Evolutionary conservation across 1,140 invertebrate genomes (phyloP).

Genomic region (Hylyphantes graminicola): DNA sequence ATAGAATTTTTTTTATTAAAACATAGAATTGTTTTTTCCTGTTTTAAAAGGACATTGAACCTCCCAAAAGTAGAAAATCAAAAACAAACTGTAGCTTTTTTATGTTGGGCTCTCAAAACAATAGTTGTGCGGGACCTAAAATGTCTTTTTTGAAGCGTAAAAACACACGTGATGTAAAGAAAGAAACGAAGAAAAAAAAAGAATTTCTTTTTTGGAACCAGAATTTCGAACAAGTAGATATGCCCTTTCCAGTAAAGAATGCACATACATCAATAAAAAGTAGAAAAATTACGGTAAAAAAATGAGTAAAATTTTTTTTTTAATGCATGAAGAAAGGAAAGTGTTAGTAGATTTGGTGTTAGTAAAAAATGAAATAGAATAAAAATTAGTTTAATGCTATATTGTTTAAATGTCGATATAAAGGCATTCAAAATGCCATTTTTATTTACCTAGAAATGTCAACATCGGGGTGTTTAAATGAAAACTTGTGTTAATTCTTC

Average conservation of each 20-base stretch:
- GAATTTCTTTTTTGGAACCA: neutral
- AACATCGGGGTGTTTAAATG: too few relatives aligned
- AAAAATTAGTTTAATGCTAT: too few relatives aligned
- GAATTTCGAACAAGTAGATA: constrained; percentile 23
- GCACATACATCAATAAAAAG: neutral
- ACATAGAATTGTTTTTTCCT: too few relatives aligned
- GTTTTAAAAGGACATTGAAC: constrained; percentile 9
- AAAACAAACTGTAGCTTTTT: neutral
- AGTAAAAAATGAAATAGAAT: too few relatives aligned
- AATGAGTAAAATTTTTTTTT: too few relatives aligned
- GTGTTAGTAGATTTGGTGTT: too few relatives aligned
- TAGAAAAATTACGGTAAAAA: neutral
- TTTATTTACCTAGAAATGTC: too few relatives aligned
- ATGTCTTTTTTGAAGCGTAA: constrained; percentile 48
- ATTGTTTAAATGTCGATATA: too few relatives aligned
- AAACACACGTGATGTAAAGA: constrained; percentile 7
- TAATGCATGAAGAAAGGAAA: too few relatives aligned
- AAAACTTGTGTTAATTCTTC: too few relatives aligned
- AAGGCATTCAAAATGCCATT: too few relatives aligned
- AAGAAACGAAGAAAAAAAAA: neutral
- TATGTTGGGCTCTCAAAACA: constrained; percentile 14
- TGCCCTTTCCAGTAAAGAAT: constrained; percentile 11
- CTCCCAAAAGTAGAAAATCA: neutral
- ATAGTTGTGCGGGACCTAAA: constrained; percentile 29
- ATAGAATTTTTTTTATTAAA: too few relatives aligned